These are phyloP conservation scores for Tricholauxania praeusta DNA, from an alignment of 2,888 invertebrate species.

Conservation along the genomic window DNA sequence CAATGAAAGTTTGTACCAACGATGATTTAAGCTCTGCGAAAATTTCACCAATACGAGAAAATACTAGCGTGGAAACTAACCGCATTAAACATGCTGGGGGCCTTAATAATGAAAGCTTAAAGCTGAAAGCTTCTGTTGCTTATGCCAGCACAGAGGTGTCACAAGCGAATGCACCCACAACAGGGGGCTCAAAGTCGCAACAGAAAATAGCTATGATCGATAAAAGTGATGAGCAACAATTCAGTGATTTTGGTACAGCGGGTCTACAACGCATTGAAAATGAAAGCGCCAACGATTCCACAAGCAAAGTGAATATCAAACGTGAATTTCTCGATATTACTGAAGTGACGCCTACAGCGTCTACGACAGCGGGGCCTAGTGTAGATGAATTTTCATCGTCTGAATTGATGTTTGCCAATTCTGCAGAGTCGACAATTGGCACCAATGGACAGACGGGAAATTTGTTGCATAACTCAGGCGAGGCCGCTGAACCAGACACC, in stretches of 20 bases:
- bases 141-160: constrained; percentile 46
- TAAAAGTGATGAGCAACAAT: constrained; percentile 47
- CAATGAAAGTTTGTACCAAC: constrained; percentile 26
- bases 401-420: constrained; percentile 41
- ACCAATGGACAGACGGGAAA: constrained; percentile 7
- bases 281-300: constrained; percentile 54
- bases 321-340: constrained; percentile 58
- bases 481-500: constrained; percentile 58
- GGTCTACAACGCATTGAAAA: constrained; percentile 49
- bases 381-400: constrained; percentile 17
- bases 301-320: constrained; percentile 61
- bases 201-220: background rate
- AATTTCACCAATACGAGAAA: constrained; percentile 36
- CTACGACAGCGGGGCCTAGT: background rate
- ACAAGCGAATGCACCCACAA: background rate
- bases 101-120: constrained; percentile 57
- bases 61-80: constrained; percentile 45
- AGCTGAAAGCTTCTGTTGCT: constrained; percentile 59
- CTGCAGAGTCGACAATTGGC: background rate
- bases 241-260: constrained; percentile 69
- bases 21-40: constrained; percentile 13
- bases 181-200: background rate
- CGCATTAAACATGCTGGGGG: constrained; percentile 42
- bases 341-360: constrained; percentile 45
- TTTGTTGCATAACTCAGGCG: constrained; percentile 31